Conservation (phyloP, 2,113 vertebrate genomes). For the Petrocephalus zakoni region DNA sequence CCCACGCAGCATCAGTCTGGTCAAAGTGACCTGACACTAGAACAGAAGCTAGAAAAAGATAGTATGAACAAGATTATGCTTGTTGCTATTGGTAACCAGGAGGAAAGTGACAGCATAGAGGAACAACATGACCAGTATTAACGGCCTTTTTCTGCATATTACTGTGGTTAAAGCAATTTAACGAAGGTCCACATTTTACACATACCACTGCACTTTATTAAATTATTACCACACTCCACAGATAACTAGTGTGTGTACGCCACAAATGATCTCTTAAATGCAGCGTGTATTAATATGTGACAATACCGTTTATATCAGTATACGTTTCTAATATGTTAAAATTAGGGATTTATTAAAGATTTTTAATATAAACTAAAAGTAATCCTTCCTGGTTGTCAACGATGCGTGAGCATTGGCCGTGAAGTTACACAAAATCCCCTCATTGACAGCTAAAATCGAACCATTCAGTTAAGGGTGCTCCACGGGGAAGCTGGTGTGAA, state of each 20-base stretch:
- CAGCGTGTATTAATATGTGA: neutral
- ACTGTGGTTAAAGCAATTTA: neutral
- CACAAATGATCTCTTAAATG: neutral
- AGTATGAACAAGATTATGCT: neutral
- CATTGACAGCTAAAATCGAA: neutral
- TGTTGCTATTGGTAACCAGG: neutral
- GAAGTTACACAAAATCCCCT: too few relatives aligned
- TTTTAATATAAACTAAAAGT: too few relatives aligned
- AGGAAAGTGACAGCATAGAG: neutral
- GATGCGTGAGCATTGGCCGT: too few relatives aligned
- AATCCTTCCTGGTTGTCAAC: too few relatives aligned
- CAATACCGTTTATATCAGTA: too few relatives aligned
- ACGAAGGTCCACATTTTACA: neutral
- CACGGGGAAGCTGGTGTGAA: neutral
- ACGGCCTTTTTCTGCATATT: neutral
- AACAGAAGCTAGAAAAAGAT: slow-evolving; percentile 49
- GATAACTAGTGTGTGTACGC: neutral
- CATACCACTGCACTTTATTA: neutral
- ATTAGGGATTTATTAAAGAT: too few relatives aligned
- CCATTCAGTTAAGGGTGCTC: neutral
- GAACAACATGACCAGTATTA: neutral
- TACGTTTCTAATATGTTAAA: too few relatives aligned
- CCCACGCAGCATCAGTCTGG: slow-evolving; percentile 53
- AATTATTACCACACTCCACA: too few relatives aligned
- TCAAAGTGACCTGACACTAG: slow-evolving; percentile 67